Base-by-base conservation (phyloP, 2,888 invertebrate genomes). In the Caenorhabditis virilis region DNA sequence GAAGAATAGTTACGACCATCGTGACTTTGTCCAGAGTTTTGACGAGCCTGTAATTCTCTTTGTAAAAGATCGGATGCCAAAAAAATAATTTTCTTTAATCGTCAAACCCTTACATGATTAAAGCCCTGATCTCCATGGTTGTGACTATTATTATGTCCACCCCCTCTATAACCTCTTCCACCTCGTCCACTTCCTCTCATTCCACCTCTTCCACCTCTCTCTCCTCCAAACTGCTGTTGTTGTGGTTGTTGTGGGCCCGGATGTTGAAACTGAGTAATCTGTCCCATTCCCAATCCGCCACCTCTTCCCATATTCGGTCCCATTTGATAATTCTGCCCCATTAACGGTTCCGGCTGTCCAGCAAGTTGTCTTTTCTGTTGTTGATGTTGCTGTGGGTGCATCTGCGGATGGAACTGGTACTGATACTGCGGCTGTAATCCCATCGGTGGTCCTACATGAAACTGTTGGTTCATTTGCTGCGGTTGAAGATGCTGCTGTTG, bases 1-100 rank as follows among this genome's bases (percentile, higher is more conserved):
- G n/a, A n/a, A 5, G 23, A 43, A 54, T 54, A 15, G 16, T 45
- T 25, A 2, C 38, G 11, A 6, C 45, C 36, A 7, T 48, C 43
- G 20, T 35, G 48, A 43, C 36, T 51, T 26, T 62, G 47, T 7
- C 48, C 25, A 2, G 61, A 62, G 20, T 64, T 64, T 16, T 64
- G 63, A 27, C 63, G 63, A 11, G 63, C 54, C 36, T 64, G 54
- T 3, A 41, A 25, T 22, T 46, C 2, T n/a, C 15, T 2, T 45
- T 27, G 22, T 23, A 9, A 45, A 45, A 3, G n/a, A 39, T 20
- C 11, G 7, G 16, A 5, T 39, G 7, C 20, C 4, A 11, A 9
- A 39, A 39, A 11, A 39, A 39, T 20, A 39, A 20, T 39, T 39
- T 16, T 39, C 22, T 36, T 36, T 36, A n/a, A 5, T 36, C 36